Base-by-base conservation (phyloP, 2,797 vertebrate genomes). In the Anolis apletophallus region DNA sequence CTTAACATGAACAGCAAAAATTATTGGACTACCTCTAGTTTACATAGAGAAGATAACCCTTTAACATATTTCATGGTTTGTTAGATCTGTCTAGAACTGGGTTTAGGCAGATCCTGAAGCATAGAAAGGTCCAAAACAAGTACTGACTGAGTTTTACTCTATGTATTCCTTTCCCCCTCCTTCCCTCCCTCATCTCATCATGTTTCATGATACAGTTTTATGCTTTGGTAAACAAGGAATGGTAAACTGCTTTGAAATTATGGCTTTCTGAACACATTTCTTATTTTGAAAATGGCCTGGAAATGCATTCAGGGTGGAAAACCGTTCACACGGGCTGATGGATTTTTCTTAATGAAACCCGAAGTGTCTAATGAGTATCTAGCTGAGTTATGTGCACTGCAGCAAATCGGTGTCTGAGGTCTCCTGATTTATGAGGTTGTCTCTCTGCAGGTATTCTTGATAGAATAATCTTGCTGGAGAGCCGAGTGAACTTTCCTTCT, bases 371-470 rank as follows among this genome's bases (percentile, higher is more conserved):
- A 91, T 90, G 85, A 91, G 89, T 77, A 88, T 21, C 12, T 77
- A 36, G 36, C 34, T 88, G 89, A 89, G 79, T 73, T 87, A 54
- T 80, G 19, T 85, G 87, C 40, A 86, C 75, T 79, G 79, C 85
- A 92, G 85, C 16, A 91, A 91, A 91, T 84, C 76, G 3, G 59
- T 92, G 86, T 84, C 88, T 86, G 2, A 4, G 5, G 32, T 72
- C 14, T 73, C 32, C 73, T 91, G 91, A 93, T 92, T 89, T 91
- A 90, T 83, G 69, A 76, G 32, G 0, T 9, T 93, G 1, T 86
- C 59, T 90, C 77, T 89, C 80, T 89, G 77, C n/a, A 83, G 61
- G 21, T 32, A 54, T 67, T 29, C 86, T 91, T 90, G 90, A 90
- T 13, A 88, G 87, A 88, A 88, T 86, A 88, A 86, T 89, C 12